Evolutionary conservation across 1,140 invertebrate species (phyloP), one percentile per base, ranked within the genome.

Genomic region (Ceratosolen solmsi): DNA sequence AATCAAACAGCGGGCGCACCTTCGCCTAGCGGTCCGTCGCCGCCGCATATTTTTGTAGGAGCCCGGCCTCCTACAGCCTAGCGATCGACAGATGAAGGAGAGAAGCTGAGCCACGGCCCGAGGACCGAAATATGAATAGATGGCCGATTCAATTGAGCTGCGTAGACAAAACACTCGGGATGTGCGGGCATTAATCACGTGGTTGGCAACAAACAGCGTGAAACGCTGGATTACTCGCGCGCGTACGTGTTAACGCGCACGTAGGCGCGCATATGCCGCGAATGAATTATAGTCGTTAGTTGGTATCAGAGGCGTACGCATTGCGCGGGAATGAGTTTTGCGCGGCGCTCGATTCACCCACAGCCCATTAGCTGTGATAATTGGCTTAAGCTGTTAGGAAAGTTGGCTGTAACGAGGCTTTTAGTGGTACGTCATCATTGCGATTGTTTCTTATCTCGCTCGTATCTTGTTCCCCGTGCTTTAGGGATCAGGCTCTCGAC

Each of bases 81-180:
- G n/a, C n/a, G 9, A 51, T 49, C 70, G n/a, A 0, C 65, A 15
- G n/a, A 27, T 2, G 22, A 72, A 27, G 13, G 38, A 30, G 8
- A 51, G 22, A 38, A 60, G 7, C 22, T 2, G 74, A 17, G 9
- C 33, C 2, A 13, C 8, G 51, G 11, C 25, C 15, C 2, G 8
- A 5, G 38, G 63, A 68, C n/a, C 65, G 30, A 63, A 79, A 65
- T 33, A n/a, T 41, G 30, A 79, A 79, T 51, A 51, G 63, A 25
- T 20, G n/a, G 70, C 46, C 70, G 77, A 79, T 68, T 79, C 77
- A 56, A 46, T 54, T 58, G 63, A 54, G 51, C 51, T 4, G 20
- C 51, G 20, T 65, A 22, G 27, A 63, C 8, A 5, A 33, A 27
- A 63, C 1, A 2, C 58, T n/a, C 3, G 58, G 58, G 25, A n/a